A percentile compares a stretch with the other conserved stretches of the same genome.
phyloP scores from a whole-genome alignment of 1,140 invertebrate genomes.

The Lordiphosa mommai region DNA sequence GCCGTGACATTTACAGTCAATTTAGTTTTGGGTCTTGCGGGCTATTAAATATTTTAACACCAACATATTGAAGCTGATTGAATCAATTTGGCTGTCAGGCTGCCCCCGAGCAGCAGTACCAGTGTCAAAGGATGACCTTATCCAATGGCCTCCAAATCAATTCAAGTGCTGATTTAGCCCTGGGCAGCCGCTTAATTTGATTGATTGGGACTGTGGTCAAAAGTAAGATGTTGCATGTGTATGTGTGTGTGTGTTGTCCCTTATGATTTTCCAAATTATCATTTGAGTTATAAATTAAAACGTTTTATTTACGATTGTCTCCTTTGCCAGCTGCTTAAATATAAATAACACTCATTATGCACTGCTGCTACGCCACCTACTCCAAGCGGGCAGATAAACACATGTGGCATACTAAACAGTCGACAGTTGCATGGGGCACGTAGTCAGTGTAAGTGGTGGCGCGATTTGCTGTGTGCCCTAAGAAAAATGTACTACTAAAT shows the following conservation, averaged over 20 bases:
- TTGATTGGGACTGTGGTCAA: constrained; percentile 20
- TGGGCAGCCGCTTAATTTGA: constrained; percentile 38
- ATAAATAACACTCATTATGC: constrained; percentile 68
- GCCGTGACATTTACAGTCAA: constrained; percentile 7
- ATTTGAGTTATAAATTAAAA: constrained; percentile 45
- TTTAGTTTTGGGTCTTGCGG: constrained; percentile 25
- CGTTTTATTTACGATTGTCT: constrained; percentile 49
- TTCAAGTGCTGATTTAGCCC: constrained; percentile 23
- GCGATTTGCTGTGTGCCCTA: constrained; percentile 30
- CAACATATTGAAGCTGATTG: constrained; percentile 2
- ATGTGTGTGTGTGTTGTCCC: background rate
- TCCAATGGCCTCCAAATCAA: constrained; percentile 24
- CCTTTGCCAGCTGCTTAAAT: constrained; percentile 52
- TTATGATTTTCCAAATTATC: constrained; percentile 19
- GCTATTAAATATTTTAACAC: constrained; percentile 9
- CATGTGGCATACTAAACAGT: constrained; percentile 49
- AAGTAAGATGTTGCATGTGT: background rate
- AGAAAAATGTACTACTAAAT: constrained; percentile 74
- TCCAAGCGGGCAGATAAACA: constrained; percentile 6
- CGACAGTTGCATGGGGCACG: constrained; percentile 43
- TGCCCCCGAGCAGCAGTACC: background rate
- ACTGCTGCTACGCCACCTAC: constrained; percentile 22
- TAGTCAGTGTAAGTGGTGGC: constrained; percentile 16
- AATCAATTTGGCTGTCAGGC: constrained; percentile 22
- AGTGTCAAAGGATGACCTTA: constrained; percentile 19